phyloP scores from a whole-genome alignment of 2,888 invertebrate genomes.

The Troides helena region DNA sequence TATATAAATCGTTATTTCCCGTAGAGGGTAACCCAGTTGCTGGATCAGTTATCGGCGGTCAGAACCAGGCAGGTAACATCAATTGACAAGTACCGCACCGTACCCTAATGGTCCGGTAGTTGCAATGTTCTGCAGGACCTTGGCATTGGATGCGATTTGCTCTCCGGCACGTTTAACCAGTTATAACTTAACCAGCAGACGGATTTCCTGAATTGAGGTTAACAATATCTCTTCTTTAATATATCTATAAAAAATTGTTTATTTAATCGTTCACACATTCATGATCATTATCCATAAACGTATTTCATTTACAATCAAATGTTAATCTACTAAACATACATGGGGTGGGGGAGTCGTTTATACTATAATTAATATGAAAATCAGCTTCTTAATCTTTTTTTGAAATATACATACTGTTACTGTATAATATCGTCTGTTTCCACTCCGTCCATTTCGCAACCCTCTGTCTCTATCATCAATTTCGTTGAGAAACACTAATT shows the following conservation, averaged over 20 bases:
- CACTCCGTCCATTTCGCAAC: too few relatives aligned
- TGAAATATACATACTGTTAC: too few relatives aligned
- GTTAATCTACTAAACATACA: neutral
- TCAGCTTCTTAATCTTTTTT: too few relatives aligned
- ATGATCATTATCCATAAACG: too few relatives aligned
- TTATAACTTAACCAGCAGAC: conserved; percentile 42
- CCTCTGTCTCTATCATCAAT: too few relatives aligned
- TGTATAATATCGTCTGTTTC: too few relatives aligned
- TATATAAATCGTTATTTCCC: neutral
- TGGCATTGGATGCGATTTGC: conserved; percentile 42
- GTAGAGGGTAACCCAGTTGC: neutral
- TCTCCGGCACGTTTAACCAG: conserved; percentile 39
- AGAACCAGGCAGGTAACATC: conserved; percentile 24
- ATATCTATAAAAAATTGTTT: too few relatives aligned
- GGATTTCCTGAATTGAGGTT: conserved; percentile 35
- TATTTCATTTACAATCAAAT: too few relatives aligned
- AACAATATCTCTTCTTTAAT: neutral
- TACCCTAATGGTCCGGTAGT: conserved; percentile 24
- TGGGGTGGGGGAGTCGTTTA: too few relatives aligned
- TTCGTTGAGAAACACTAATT: too few relatives aligned
- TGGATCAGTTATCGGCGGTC: conserved; percentile 6
- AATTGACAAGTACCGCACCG: conserved; percentile 21
- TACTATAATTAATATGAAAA: too few relatives aligned
- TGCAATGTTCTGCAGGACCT: conserved; percentile 33
- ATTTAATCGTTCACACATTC: too few relatives aligned